Base-by-base conservation (phyloP, 2,888 invertebrate species). In the Julus scandinavius region DNA sequence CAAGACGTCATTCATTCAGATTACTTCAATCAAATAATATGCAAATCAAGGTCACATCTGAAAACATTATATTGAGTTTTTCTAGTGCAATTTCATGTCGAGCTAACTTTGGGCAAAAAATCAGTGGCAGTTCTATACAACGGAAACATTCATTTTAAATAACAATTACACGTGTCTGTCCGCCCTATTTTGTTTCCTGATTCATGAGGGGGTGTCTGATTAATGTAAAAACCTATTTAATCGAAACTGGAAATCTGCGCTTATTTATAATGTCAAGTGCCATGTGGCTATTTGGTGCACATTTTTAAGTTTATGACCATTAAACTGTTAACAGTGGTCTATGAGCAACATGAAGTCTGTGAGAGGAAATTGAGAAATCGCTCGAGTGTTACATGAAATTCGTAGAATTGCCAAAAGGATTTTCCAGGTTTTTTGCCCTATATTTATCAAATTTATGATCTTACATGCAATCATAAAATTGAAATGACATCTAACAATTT, bases 191-290 rank as follows among this genome's bases (percentile, higher is more conserved):
- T 38, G 80, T 80, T 80, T 80, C 80, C 80, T 38, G 15, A 38
- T 80, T 80, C 38, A 38, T 80, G 13, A 38, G 38, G 80, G 80
- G 29, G 80, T 38, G 80, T 15, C 80, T 80, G 38, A 80, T 80
- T 80, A 80, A 80, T 80, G 80, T 38, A 38, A 80, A 80, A 40
- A 40, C 15, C 20, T 72, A 80, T 80, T 80, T 80, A 38, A 80
- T 80, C 80, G 38, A 80, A 80, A 38, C 80, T 80, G 38, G 29
- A 80, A 80, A 80, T 80, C 80, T 80, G 38, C 15, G 2, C 15
- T 80, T 80, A 38, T 80, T 80, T 80, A 80, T 38, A 80, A 40
- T 80, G 80, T 80, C 38, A 15, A 40, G 13, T 80, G 2, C 11
- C 80, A 38, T 40, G 80, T 13, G 5, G 80, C 80, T 80, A 80